phyloP scores from a whole-genome alignment of 2,888 invertebrate genomes.

The Hesperia comma region DNA sequence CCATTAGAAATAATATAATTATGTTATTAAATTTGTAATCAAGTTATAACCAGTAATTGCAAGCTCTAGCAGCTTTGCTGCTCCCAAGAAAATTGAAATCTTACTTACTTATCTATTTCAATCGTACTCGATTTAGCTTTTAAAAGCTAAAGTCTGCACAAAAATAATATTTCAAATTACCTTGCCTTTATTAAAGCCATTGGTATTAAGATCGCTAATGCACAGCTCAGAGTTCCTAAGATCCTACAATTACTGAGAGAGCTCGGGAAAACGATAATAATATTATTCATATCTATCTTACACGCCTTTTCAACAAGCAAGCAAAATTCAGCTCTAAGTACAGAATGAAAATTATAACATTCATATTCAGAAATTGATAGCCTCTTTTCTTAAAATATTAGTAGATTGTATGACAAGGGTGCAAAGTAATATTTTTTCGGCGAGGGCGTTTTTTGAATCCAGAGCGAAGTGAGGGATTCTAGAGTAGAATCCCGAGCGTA shows the following conservation, averaged over 20 bases:
- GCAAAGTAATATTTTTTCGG: too few relatives aligned
- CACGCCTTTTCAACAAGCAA: conserved; percentile 7
- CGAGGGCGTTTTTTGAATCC: too few relatives aligned
- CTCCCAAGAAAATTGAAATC: too few relatives aligned
- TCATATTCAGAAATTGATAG: conserved; percentile 4
- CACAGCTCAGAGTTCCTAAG: conserved; percentile 17
- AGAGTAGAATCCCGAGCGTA: too few relatives aligned
- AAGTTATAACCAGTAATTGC: too few relatives aligned
- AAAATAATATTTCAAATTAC: conserved; percentile 7
- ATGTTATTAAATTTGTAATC: too few relatives aligned
- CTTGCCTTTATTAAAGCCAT: conserved; percentile 21
- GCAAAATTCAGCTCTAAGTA: conserved; percentile 8
- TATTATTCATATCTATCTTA: conserved; percentile 19
- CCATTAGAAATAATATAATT: too few relatives aligned
- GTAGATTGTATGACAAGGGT: too few relatives aligned
- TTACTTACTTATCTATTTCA: background rate
- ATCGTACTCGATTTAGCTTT: background rate
- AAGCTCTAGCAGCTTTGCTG: too few relatives aligned
- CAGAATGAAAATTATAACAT: conserved; percentile 3
- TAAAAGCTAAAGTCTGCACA: background rate
- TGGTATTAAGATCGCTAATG: conserved; percentile 31
- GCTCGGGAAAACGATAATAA: conserved; percentile 23
- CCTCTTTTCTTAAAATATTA: too few relatives aligned
- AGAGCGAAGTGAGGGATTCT: too few relatives aligned
- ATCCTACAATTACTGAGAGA: conserved; percentile 28